A percentile compares a stretch with the other conserved stretches of the same genome.
Conservation (phyloP, 1,140 invertebrate genomes). For the Drosophila repletoides region DNA sequence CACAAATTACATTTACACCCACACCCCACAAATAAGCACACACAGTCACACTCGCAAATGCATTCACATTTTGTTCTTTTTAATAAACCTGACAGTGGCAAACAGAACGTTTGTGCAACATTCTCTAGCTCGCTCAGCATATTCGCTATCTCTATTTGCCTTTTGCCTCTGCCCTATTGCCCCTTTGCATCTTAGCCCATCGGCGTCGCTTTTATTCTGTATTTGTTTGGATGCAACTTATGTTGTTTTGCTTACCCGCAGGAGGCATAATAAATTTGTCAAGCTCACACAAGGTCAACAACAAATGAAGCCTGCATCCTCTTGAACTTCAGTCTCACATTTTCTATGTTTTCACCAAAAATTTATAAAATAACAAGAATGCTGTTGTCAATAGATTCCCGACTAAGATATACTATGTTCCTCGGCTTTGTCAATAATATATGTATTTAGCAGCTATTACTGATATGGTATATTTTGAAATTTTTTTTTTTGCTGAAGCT, state of each 20-base stretch:
- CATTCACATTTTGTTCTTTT: conserved; percentile 27
- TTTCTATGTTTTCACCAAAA: not conserved
- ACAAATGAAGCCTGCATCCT: not conserved
- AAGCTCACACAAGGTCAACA: conserved; percentile 9
- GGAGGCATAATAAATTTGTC: conserved; percentile 40
- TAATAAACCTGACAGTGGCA: conserved; percentile 58
- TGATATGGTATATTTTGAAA: no score
- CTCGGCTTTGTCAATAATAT: no score
- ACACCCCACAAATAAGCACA: conserved; percentile 6
- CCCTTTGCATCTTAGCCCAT: not conserved
- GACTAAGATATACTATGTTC: no score
- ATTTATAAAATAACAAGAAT: no score
- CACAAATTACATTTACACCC: conserved; percentile 42
- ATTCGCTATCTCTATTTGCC: conserved; percentile 1
- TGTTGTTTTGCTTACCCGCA: conserved; percentile 22
- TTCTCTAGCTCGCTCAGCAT: conserved; percentile 8
- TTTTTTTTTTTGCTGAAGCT: not conserved
- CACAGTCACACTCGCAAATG: not conserved
- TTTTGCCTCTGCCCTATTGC: not conserved
- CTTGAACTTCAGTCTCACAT: not conserved
- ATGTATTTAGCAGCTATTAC: no score
- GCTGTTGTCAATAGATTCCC: no score
- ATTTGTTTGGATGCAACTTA: conserved; percentile 30
- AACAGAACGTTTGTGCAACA: conserved; percentile 47
- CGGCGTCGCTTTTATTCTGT: no score